Evolutionary conservation across 2,888 invertebrate species (phyloP), one percentile per base, ranked within the genome.

Genomic region (Tribolium freemani): DNA sequence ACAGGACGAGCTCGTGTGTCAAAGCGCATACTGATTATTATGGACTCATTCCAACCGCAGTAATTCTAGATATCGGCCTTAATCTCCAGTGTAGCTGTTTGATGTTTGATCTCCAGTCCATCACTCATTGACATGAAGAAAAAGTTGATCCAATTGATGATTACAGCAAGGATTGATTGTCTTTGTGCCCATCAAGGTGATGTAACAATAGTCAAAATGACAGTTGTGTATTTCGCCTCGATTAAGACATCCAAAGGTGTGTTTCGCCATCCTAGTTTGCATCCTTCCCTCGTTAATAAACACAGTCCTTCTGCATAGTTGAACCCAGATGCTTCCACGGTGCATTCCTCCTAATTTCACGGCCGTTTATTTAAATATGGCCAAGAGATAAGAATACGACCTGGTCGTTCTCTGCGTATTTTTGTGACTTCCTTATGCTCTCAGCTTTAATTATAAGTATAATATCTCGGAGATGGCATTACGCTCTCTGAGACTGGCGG

Each of bases 351-450:
- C 44, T 57, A 58, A 58, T 69, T 61, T 45, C 30, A 13, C n/a
- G 11, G 26, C 48, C 13, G 26, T 46, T 76, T 77, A 72, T 75
- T 75, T 67, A 73, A 76, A 76, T 76, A 68, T 72, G 71, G 51
- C 57, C 67, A 21, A 69, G 69, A 76, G 74, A 77, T 75, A 76
- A 75, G 73, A 72, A 3, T 26, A 26, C 26, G 26, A 73, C 63
- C 44, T 45, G 45, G 61, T 61, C 54, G 54, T 53, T 51, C 44
- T 54, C 60, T 20, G 10, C 11, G 38, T 68, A 75, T 78, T 77
- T 78, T 78, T 76, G 74, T 69, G 71, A 72, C 74, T 76, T 76
- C 78, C 78, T 78, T 77, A 77, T 76, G 76, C 75, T 78, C 75
- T 78, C 77, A 76, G 75, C 71, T 72, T 78, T 77, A 78, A 77